Percentiles rank a stretch among this genome's conserved stretches.
These are phyloP conservation scores for Amphiprion percula DNA, from an alignment of 2,113 vertebrate genomes.

Conservation along the genomic window DNA sequence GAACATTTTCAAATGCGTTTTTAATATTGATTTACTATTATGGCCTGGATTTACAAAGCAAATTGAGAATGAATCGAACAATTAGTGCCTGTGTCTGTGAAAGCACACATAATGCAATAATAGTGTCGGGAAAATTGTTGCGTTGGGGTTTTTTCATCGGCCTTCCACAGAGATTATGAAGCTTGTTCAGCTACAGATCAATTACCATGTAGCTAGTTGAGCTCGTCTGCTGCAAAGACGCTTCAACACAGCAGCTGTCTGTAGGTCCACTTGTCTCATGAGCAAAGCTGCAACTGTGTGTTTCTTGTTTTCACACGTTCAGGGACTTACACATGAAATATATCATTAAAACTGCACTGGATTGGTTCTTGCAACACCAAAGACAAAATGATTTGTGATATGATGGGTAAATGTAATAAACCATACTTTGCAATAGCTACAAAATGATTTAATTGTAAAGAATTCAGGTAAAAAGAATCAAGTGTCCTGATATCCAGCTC, in stretches of 20 bases:
- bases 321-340: background rate
- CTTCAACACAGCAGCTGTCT: background rate
- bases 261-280: conserved; percentile 12
- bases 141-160: background rate
- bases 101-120: background rate
- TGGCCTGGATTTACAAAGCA: background rate
- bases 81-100: background rate
- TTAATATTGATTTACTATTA: background rate
- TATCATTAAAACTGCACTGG: background rate
- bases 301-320: conserved; percentile 1
- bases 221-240: background rate
- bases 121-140: background rate
- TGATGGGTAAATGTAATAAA: background rate
- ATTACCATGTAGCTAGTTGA: background rate
- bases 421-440: background rate
- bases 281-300: background rate
- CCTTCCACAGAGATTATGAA: background rate
- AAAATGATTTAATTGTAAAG: background rate
- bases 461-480: background rate
- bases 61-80: background rate
- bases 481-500: background rate
- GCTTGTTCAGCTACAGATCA: background rate
- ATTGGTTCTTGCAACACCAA: background rate
- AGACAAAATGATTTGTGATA: background rate
- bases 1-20: conserved; percentile 24